Conservation (phyloP, 2,888 invertebrate genomes). For the Polylopha cassiicola region DNA sequence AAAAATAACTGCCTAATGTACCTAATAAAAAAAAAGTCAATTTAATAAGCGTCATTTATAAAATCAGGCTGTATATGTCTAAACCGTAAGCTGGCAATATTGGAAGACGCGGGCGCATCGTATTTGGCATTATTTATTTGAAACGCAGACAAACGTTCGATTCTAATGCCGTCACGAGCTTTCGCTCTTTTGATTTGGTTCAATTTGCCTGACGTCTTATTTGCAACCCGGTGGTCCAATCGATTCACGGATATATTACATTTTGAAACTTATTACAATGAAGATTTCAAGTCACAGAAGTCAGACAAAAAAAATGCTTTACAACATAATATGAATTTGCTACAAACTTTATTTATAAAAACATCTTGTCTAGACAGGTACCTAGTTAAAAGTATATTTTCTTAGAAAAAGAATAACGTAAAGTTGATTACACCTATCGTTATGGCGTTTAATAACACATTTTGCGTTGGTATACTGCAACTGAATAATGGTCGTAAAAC, state of each 20-base stretch:
- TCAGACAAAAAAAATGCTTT: too few relatives aligned
- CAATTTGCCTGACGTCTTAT: constrained; percentile 71
- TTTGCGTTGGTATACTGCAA: constrained; percentile 13
- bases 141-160: constrained; percentile 49
- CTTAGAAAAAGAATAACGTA: constrained; percentile 12
- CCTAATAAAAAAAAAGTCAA: too few relatives aligned
- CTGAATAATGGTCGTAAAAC: constrained; percentile 37
- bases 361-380: too few relatives aligned
- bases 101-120: constrained; percentile 38
- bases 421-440: constrained; percentile 19
- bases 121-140: constrained; percentile 64
- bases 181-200: constrained; percentile 59
- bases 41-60: not conserved
- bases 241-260: constrained; percentile 23
- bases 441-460: constrained; percentile 29
- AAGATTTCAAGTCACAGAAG: too few relatives aligned
- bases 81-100: constrained; percentile 44
- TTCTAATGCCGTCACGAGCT: constrained; percentile 63
- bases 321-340: too few relatives aligned
- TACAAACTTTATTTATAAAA: too few relatives aligned
- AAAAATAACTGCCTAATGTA: too few relatives aligned
- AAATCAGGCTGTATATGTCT: constrained; percentile 40
- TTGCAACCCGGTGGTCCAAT: constrained; percentile 67
- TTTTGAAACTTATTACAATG: constrained; percentile 10
- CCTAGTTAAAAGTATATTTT: too few relatives aligned